A percentile compares a stretch with the other conserved stretches of the same genome.
phyloP scores from a whole-genome alignment of 2,888 invertebrate species.

The Periphyllus acericola region DNA sequence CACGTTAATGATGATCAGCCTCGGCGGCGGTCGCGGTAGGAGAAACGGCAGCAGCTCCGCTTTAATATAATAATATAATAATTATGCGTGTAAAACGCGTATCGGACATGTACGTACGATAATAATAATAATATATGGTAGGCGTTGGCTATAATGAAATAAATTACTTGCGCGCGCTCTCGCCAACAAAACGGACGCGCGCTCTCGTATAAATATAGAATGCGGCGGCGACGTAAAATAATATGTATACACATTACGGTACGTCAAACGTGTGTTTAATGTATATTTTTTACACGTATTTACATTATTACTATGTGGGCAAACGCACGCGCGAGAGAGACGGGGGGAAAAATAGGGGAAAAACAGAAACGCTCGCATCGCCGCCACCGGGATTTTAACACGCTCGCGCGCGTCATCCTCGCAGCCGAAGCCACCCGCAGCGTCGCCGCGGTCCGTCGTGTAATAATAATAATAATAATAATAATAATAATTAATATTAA shows the following conservation, averaged over 20 bases:
- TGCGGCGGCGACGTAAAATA: neutral
- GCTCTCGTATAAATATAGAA: neutral
- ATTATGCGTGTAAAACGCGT: neutral
- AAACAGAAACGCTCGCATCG: neutral
- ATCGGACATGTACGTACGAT: neutral
- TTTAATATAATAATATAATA: too few relatives aligned
- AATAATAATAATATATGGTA: neutral
- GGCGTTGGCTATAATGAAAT: slow-evolving; percentile 53
- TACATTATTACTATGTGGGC: too few relatives aligned
- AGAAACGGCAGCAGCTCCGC: neutral
- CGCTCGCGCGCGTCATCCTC: neutral
- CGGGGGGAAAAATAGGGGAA: too few relatives aligned
- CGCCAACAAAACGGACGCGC: slow-evolving; percentile 45
- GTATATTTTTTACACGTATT: neutral
- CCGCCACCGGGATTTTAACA: slow-evolving; percentile 11
- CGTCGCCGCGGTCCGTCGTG: neutral
- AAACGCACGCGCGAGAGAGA: too few relatives aligned
- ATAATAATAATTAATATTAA: neutral
- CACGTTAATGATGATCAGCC: neutral
- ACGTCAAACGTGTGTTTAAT: neutral
- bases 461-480: neutral
- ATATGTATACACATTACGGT: neutral
- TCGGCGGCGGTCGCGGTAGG: neutral
- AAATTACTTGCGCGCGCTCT: slow-evolving; percentile 25
- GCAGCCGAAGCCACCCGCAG: slow-evolving; percentile 7